A percentile compares a stretch with the other conserved stretches of the same genome.
phyloP scores from a whole-genome alignment of 1,140 invertebrate species.

The Ephestia elutella region DNA sequence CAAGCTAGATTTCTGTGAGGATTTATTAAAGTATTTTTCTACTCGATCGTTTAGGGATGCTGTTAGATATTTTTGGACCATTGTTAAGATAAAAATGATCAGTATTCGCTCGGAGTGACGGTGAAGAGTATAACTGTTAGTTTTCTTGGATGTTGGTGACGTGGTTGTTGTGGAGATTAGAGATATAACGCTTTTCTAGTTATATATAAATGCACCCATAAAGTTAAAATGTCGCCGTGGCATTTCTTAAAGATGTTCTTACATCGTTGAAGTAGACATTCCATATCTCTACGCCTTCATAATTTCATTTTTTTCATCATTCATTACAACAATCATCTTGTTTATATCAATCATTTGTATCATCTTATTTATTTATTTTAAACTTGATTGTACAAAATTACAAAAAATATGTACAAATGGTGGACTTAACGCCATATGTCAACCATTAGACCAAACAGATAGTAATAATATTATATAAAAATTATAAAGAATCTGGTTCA shows the following conservation, averaged over 20 bases:
- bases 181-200: conserved; percentile 41
- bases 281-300: not conserved
- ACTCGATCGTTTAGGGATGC: conserved; percentile 70
- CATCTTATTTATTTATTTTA: too few relatives aligned
- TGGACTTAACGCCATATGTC: too few relatives aligned
- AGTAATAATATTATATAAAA: too few relatives aligned
- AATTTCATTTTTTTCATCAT: not conserved
- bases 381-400: too few relatives aligned
- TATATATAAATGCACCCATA: conserved; percentile 32
- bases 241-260: conserved; percentile 2
- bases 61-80: conserved; percentile 74
- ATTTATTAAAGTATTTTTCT: conserved; percentile 71
- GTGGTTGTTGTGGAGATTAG: conserved; percentile 52
- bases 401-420: too few relatives aligned
- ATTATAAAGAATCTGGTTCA: too few relatives aligned
- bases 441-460: too few relatives aligned
- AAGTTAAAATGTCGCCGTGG: conserved; percentile 2
- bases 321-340: not conserved
- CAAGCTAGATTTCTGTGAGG: conserved; percentile 62
- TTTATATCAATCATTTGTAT: too few relatives aligned
- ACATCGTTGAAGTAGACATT: not conserved
- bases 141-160: conserved; percentile 50
- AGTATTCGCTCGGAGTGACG: conserved; percentile 53
- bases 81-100: conserved; percentile 66
- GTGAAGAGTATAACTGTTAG: conserved; percentile 47